These are phyloP conservation scores for Sebastes schlegelii DNA, from an alignment of 2,113 vertebrate species.

Conservation along the genomic window DNA sequence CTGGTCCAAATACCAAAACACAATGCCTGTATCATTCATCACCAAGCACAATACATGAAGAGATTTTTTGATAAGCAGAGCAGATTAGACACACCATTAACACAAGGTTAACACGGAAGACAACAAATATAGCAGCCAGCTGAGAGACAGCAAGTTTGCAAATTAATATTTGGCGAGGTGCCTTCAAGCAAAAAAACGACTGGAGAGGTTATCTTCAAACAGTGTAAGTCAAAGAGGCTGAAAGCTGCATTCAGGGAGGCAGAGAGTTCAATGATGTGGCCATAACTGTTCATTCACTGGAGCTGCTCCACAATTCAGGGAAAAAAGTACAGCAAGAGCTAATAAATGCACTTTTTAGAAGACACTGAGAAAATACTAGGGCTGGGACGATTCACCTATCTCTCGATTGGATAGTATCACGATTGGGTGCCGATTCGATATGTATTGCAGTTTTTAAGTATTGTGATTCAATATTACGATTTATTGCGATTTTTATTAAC, in stretches of 20 bases:
- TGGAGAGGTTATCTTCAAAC: slow-evolving; percentile 29
- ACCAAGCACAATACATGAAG: background rate
- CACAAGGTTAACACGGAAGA: slow-evolving; percentile 41
- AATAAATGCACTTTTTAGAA: background rate
- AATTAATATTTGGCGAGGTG: slow-evolving; percentile 38
- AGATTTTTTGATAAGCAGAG: background rate
- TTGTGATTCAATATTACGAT: too few species aligned
- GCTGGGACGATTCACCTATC: too few species aligned
- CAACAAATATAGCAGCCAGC: slow-evolving; percentile 43
- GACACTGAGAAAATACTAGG: background rate
- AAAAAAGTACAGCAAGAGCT: background rate
- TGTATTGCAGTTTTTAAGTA: too few species aligned
- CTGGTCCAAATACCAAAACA: slow-evolving; percentile 1
- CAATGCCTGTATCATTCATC: background rate
- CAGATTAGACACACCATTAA: slow-evolving; percentile 9
- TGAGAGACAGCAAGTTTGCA: slow-evolving; percentile 33
- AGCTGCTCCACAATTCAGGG: slow-evolving; percentile 2
- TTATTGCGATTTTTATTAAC: too few species aligned
- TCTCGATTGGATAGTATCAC: too few species aligned
- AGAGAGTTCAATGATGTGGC: background rate
- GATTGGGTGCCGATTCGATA: too few species aligned
- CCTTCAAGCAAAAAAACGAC: slow-evolving; percentile 33
- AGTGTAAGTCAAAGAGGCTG: background rate
- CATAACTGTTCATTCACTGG: background rate
- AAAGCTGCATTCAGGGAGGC: slow-evolving; percentile 24